Base-by-base conservation (phyloP, 2,888 invertebrate species). In the Ornithoptera priamus region DNA sequence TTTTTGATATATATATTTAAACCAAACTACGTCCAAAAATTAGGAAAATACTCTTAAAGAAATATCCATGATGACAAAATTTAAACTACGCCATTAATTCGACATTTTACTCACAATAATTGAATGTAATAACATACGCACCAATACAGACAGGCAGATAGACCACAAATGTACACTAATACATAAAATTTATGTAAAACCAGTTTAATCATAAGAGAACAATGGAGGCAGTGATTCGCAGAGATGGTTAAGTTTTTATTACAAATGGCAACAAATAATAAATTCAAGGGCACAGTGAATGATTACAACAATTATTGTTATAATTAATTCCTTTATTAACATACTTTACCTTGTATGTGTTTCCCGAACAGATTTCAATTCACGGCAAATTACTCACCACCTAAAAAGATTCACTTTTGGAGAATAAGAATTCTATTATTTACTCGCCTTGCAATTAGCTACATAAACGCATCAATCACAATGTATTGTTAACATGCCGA, bases 271-370 rank as follows among this genome's bases (percentile, higher is more conserved):
- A 68, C 64, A 71, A 64, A 71, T 63, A 71, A 72, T 39, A 39
- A 65, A 71, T 72, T 62, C 69, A 69, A 69, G 67, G 72, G 46
- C 72, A 66, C 53, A 72, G 64, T 68, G 64, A 67, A 74, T 70
- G 72, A 73, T 71, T 72, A 72, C 72, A 68, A 71, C 71, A 74
- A 72, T 71, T 67, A 72, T 70, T 72, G 67, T 69, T 74, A 75
- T 77, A 74, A 74, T 74, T 76, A 68, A 72, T 74, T 75, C 74
- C 74, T 74, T 77, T 73, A 74, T 76, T 75, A 76, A 66, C 76
- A 78, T 76, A 77, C 77, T 76, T 81, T 81, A 85, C 85, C 83
- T 84, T 84, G 80, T 74, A 62, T 76, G 57, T 62, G 77, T 74
- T 77, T 80, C 79, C 78, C 75, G 74, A 76, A 75, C 63, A 67